Conservation (phyloP, 2,797 vertebrate species). For the Ctenopoma multispine region DNA sequence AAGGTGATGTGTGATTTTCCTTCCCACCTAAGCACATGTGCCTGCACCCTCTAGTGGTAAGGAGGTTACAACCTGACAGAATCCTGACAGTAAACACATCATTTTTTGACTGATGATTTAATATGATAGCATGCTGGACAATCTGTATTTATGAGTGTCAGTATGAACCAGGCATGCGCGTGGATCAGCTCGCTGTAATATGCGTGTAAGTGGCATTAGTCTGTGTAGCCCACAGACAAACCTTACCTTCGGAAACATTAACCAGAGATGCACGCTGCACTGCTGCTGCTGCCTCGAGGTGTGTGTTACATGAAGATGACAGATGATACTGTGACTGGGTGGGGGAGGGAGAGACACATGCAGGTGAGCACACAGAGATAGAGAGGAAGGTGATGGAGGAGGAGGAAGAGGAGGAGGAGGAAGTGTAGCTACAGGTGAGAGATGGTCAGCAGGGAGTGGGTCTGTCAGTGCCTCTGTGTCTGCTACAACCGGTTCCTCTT, state of each 20-base stretch:
- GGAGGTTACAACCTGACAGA: conserved; percentile 39
- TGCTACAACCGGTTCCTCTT: conserved; percentile 92
- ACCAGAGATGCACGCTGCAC: conserved; percentile 61
- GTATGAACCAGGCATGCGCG: conserved; percentile 2
- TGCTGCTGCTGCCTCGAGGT: conserved; percentile 76
- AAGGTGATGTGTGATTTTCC: background rate
- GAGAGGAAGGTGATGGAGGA: conserved; percentile 70
- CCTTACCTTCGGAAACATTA: conserved; percentile 74
- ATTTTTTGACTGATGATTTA: too few species aligned
- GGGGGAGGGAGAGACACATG: conserved; percentile 39
- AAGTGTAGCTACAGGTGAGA: conserved; percentile 65
- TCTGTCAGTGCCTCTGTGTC: conserved; percentile 95
- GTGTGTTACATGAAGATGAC: conserved; percentile 78
- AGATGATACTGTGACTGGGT: conserved; percentile 66
- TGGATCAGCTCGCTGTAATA: background rate
- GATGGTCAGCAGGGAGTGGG: conserved; percentile 94
- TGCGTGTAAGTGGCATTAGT: background rate
- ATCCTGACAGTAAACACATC: too few species aligned
- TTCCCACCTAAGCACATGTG: conserved; percentile 23
- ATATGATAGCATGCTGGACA: too few species aligned
- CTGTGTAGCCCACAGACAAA: conserved; percentile 44
- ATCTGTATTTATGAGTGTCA: too few species aligned
- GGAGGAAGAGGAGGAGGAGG: conserved; percentile 30
- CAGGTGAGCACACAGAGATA: conserved; percentile 55
- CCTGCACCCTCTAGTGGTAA: conserved; percentile 74